Conservation (phyloP, 2,888 invertebrate genomes). For the Pimpla rufipes region DNA sequence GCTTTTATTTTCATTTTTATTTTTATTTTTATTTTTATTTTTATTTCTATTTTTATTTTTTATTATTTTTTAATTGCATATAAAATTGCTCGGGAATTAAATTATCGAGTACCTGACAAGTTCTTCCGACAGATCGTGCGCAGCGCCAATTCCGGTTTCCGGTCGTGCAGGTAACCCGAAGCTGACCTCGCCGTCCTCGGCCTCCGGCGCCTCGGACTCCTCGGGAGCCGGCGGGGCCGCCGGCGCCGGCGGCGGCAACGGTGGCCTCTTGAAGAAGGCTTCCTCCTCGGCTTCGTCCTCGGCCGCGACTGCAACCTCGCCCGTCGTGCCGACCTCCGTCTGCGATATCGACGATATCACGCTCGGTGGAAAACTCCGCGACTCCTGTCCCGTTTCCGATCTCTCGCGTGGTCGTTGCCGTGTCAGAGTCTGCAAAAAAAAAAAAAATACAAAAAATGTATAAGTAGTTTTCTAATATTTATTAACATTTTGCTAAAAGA, state of each 20-base stretch:
- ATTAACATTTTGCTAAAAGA: not conserved
- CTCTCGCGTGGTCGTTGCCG: slow-evolving; percentile 88
- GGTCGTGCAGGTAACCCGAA: slow-evolving; percentile 72
- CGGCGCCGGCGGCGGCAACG: slow-evolving; percentile 85
- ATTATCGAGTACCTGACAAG: slow-evolving; percentile 77
- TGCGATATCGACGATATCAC: slow-evolving; percentile 76
- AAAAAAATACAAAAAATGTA: slow-evolving; percentile 61
- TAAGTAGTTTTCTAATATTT: not conserved
- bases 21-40: too few relatives aligned
- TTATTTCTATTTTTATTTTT: too few relatives aligned
- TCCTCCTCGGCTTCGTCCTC: slow-evolving; percentile 86
- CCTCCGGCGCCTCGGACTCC: slow-evolving; percentile 64
- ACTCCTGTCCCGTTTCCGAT: slow-evolving; percentile 89
- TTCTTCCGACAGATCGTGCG: slow-evolving; percentile 78
- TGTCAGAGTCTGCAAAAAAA: slow-evolving; percentile 87
- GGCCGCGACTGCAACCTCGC: slow-evolving; percentile 81
- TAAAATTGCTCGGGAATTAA: not conserved
- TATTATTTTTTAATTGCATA: not conserved
- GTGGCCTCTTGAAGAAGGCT: slow-evolving; percentile 87
- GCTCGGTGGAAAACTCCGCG: slow-evolving; percentile 90
- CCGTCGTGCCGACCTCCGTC: slow-evolving; percentile 61
- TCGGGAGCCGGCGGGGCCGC: slow-evolving; percentile 85
- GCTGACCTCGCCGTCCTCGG: slow-evolving; percentile 75
- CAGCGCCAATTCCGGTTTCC: slow-evolving; percentile 70
- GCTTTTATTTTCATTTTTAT: not conserved